These are phyloP conservation scores for Pelobates cultripes DNA, from an alignment of 2,797 vertebrate genomes.

Conservation along the genomic window DNA sequence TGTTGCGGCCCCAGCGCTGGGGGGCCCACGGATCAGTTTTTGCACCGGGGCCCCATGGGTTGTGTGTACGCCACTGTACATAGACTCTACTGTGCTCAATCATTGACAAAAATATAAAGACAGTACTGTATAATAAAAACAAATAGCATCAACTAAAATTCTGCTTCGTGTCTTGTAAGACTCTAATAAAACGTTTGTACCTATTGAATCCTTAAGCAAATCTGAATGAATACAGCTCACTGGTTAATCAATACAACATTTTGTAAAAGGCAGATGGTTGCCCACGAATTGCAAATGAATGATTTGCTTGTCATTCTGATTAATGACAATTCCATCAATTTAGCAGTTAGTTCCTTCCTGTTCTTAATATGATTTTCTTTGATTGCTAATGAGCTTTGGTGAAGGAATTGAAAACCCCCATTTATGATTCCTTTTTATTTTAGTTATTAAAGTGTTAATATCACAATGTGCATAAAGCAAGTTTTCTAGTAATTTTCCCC, in stretches of 20 bases:
- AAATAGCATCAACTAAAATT: no score
- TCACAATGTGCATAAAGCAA: neutral
- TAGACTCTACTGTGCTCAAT: no score
- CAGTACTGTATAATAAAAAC: no score
- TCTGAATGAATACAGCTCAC: constrained; percentile 45
- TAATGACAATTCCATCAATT: constrained; percentile 55
- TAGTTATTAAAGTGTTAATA: neutral
- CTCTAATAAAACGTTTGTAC: constrained; percentile 35
- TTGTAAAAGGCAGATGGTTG: constrained; percentile 56
- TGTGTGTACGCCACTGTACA: no score
- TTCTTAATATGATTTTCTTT: constrained; percentile 56
- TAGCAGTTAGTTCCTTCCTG: constrained; percentile 56
- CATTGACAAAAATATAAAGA: no score
- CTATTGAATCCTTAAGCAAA: constrained; percentile 42
- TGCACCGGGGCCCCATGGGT: no score
- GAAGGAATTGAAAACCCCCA: constrained; percentile 42
- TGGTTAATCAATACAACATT: constrained; percentile 53
- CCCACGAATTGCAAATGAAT: constrained; percentile 53
- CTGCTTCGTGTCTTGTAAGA: neutral
- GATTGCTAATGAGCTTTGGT: constrained; percentile 54
- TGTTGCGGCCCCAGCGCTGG: no score
- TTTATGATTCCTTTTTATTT: neutral
- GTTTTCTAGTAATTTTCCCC: neutral
- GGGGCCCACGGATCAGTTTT: no score
- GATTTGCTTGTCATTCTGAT: constrained; percentile 57